Base-by-base conservation (phyloP, 2,797 vertebrate genomes). In the Pogoniulus pusillus region DNA sequence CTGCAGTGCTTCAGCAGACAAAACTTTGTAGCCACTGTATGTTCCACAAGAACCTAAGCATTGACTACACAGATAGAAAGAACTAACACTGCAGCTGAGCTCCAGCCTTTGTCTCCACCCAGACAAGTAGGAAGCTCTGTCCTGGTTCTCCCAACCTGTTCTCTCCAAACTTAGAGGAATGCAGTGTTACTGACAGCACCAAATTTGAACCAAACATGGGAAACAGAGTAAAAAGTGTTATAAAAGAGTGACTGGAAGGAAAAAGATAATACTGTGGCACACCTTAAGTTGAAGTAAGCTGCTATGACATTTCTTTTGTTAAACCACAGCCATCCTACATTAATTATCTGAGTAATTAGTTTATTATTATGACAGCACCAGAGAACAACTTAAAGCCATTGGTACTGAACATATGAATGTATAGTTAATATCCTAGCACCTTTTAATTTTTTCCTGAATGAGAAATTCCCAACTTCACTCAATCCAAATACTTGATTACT, bases 31-130 rank as follows among this genome's bases (percentile, higher is more conserved):
- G 16, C 49, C 20, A 7, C 2, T 1, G 29, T 0, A 0, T 16
- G 13, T 11, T 32, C 59, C 43, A 9, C 1, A 0, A 4, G 58
- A 64, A 71, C 0, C 0, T 1, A 8, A 88, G 70, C 53, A 29
- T 27, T 1, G 39, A 20, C 45, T 83, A 51, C 39, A 29, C 26
- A 6, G 17, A 39, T 7, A 55, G 19, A 6, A 13, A 71, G 58
- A 15, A 12, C 54, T 11, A n/a, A n/a, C n/a, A n/a, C n/a, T 8
- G 34, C 37, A 16, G 32, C 41, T 66, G 24, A 89, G 41, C 63
- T 79, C 63, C 54, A 75, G 19, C 7, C 15, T 16, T 57, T 34
- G 39, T 27, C 27, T 79, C 43, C 11, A 2, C n/a, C 1, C 2
- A 43, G 34, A 10, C 47, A 43, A 65, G 39, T 2, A 7, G 34